Conservation (phyloP, 1,140 invertebrate genomes). For the Papilio polyxenes region DNA sequence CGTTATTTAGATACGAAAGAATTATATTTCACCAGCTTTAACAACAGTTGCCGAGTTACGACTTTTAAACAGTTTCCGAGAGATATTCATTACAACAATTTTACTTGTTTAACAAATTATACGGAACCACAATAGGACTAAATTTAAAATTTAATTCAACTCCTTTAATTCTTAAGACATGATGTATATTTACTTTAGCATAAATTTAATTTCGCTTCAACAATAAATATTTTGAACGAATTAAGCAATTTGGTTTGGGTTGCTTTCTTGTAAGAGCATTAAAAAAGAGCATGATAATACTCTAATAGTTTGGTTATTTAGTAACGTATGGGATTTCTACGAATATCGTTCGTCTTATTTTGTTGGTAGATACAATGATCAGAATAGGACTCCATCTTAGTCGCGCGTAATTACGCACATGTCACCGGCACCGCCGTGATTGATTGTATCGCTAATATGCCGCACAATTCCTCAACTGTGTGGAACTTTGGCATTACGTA, state of each 20-base stretch:
- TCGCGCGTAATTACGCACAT: constrained; percentile 74
- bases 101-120: constrained; percentile 4
- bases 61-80: background rate
- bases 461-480: constrained; percentile 61
- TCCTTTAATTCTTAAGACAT: background rate
- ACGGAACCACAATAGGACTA: background rate
- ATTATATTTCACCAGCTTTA: constrained; percentile 2
- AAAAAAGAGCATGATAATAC: too few species aligned
- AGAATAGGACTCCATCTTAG: constrained; percentile 35
- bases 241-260: too few species aligned
- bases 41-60: background rate
- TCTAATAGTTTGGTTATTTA: too few species aligned
- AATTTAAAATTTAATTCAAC: background rate
- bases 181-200: background rate
- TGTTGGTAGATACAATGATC: background rate
- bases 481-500: constrained; percentile 47
- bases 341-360: background rate
- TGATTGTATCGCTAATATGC: constrained; percentile 78
- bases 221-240: too few species aligned
- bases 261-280: too few species aligned
- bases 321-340: background rate
- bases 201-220: too few species aligned
- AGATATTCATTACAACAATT: constrained; percentile 3
- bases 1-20: constrained; percentile 18
- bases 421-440: constrained; percentile 74